Evolutionary conservation across 2,888 invertebrate genomes (phyloP), one percentile per base, ranked within the genome.

Genomic region (Cyaniris semiargus): DNA sequence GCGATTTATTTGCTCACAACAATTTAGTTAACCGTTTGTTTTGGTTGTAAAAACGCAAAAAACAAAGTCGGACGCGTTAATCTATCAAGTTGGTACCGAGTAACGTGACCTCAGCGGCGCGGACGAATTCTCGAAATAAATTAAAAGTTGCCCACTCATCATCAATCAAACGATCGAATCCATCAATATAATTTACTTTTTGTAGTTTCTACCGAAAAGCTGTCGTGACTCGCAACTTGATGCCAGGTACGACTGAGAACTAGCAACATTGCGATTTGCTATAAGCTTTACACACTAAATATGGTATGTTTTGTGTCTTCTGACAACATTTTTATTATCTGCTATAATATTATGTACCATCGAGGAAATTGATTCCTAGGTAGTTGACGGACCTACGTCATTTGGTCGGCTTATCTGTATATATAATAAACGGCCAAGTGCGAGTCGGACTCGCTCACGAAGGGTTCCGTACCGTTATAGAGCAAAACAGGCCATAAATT

Each of bases 161-260:
- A 93, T 94, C 93, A 93, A 93, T 94, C 94, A 94, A 93, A 89
- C 89, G 83, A 86, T 93, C 93, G 93, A 94, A 90, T 93, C 93
- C 93, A 91, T 93, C 93, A 89, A 93, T 93, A 93, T 94, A 93
- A 93, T 93, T 92, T 94, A 92, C 89, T 93, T 94, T 93, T 93
- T 92, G 91, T 93, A 91, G 90, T 92, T 93, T 92, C 93, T 90
- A 92, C 90, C 89, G 86, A 87, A 92, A 93, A 92, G 89, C 91
- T 86, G 90, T 87, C 87, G 89, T 93, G 92, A 92, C 92, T 92
- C 86, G 93, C 90, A 89, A 86, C 84, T 90, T 87, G 81, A 66
- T 79, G 85, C 90, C 92, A 91, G 93, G 92, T 87, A 92, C 92
- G 84, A 82, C 79, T 10, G 27, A 66, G 66, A 60, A 60, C 23